Conservation (phyloP, 2,888 invertebrate species). For the Eupithecia vulgata region DNA sequence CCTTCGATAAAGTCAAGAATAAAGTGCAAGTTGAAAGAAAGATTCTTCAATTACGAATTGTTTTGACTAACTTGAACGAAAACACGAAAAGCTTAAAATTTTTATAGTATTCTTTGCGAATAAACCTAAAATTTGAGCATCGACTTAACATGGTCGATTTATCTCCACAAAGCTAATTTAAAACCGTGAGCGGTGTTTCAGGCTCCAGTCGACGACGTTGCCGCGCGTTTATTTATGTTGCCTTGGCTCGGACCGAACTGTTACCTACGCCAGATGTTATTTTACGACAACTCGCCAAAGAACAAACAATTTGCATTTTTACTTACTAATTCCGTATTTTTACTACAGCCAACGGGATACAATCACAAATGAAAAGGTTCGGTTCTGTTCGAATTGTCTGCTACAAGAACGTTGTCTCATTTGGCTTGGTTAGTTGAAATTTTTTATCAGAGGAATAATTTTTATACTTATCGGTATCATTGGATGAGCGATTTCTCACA, state of each 20-base stretch:
- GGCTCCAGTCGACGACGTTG: slow-evolving; percentile 59
- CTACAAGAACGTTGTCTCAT: slow-evolving; percentile 10
- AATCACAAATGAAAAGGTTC: slow-evolving; percentile 34
- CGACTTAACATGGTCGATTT: slow-evolving; percentile 32
- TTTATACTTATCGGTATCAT: neutral
- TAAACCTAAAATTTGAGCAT: slow-evolving; percentile 19
- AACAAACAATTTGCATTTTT: slow-evolving; percentile 69
- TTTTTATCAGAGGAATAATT: neutral
- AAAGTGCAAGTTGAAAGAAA: slow-evolving; percentile 35
- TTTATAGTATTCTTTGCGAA: slow-evolving; percentile 11
- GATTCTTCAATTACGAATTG: slow-evolving; percentile 31
- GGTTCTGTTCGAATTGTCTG: slow-evolving; percentile 18
- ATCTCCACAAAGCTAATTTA: slow-evolving; percentile 47
- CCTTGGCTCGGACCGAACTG: slow-evolving; percentile 75
- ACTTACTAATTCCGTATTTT: slow-evolving; percentile 52
- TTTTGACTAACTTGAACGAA: slow-evolving; percentile 24
- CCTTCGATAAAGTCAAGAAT: slow-evolving; percentile 31
- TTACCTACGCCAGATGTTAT: slow-evolving; percentile 81
- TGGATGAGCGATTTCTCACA: neutral
- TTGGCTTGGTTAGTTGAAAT: neutral
- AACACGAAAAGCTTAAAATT: slow-evolving; percentile 3
- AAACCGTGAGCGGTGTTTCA: slow-evolving; percentile 45
- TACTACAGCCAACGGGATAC: slow-evolving; percentile 37
- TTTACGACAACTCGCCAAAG: slow-evolving; percentile 75
- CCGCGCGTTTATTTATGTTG: slow-evolving; percentile 80